Evolutionary conservation across 35 echinoderm and acorn worm genomes (phyloP).

Genomic region (Ophioderma brevispina): DNA sequence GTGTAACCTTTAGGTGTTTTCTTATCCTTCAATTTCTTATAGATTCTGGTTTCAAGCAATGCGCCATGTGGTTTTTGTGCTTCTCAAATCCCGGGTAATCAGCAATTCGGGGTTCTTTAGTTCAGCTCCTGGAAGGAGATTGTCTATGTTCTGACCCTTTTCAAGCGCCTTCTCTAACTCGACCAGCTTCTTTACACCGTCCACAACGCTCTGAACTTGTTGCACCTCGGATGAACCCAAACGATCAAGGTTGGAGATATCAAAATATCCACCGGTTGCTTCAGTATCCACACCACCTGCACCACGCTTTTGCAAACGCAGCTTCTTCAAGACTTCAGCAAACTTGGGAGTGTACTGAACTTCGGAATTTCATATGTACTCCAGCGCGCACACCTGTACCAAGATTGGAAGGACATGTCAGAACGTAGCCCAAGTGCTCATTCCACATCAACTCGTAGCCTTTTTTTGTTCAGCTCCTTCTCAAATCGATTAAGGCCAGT

Average conservation of each 20-base stretch:
- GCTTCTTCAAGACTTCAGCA: conserved; percentile 54
- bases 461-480: conserved; percentile 58
- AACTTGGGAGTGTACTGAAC: conserved; percentile 74
- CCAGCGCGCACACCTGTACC: conserved; percentile 96
- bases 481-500: conserved; percentile 91
- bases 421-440: conserved; percentile 88
- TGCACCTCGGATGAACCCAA: conserved; percentile 92
- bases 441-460: conserved; percentile 93
- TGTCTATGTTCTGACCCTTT: conserved; percentile 55
- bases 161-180: conserved; percentile 88
- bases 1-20: conserved; percentile 76
- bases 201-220: conserved; percentile 87
- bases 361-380: conserved; percentile 87
- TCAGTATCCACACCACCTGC: conserved; percentile 98
- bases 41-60: conserved; percentile 91
- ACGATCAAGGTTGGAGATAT: conserved; percentile 96
- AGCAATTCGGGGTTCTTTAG: conserved; percentile 30
- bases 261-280: conserved; percentile 93
- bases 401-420: conserved; percentile 96
- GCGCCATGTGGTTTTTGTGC: conserved; percentile 95
- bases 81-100: conserved; percentile 86
- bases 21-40: conserved; percentile 79
- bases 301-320: conserved; percentile 90
- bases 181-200: conserved; percentile 81
- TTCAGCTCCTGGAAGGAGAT: conserved; percentile 39